A percentile compares a stretch with the other conserved stretches of the same genome.
Conservation (phyloP, 2,888 invertebrate genomes). For the Cancer borealis region DNA sequence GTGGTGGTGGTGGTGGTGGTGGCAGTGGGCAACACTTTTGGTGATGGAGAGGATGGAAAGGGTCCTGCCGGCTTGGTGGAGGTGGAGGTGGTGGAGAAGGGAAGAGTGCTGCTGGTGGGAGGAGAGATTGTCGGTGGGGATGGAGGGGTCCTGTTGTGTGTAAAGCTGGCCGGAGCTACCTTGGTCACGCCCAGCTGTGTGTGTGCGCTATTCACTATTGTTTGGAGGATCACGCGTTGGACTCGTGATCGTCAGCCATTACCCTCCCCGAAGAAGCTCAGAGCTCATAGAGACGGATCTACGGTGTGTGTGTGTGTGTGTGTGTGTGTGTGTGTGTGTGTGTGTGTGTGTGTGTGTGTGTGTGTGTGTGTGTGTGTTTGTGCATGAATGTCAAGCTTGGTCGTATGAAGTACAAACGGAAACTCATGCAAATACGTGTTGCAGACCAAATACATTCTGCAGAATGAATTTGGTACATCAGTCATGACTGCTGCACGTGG, state of each 20-base stretch:
- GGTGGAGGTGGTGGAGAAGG: neutral
- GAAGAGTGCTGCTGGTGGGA: neutral
- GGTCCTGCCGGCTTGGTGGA: neutral
- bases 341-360: conserved; percentile 11
- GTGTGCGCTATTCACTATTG: neutral
- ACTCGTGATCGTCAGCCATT: too few species aligned
- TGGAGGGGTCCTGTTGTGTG: neutral
- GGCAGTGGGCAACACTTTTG: too few species aligned
- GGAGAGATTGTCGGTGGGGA: neutral
- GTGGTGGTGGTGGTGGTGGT: too few species aligned
- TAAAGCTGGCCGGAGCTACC: neutral
- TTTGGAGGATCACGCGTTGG: too few species aligned
- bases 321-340: neutral
- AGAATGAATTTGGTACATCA: neutral
- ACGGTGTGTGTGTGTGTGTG: neutral
- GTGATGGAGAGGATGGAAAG: too few species aligned
- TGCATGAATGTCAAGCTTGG: neutral
- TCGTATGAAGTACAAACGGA: neutral
- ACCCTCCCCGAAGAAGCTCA: too few species aligned
- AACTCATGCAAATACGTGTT: neutral
- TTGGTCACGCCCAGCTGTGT: neutral
- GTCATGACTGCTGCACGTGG: neutral
- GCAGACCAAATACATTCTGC: neutral
- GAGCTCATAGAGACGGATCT: too few species aligned
- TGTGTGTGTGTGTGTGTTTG: neutral